Conservation (phyloP, 2,797 vertebrate species). For the Chaetophractus vellerosus region DNA sequence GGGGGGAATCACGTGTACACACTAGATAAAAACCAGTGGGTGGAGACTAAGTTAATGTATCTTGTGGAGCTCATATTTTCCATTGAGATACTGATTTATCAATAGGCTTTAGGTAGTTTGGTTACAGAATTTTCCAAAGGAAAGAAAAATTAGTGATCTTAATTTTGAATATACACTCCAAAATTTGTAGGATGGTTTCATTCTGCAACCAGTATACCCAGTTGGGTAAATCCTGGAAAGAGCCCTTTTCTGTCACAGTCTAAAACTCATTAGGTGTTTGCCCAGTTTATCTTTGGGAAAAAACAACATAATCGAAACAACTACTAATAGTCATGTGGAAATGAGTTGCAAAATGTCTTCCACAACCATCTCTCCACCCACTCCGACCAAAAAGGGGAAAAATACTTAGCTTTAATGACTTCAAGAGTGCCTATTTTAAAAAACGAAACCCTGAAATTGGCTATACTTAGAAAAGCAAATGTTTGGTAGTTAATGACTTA, state of each 20-base stretch:
- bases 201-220: background rate
- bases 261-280: background rate
- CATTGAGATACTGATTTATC: background rate
- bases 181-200: conserved; percentile 7
- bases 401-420: background rate
- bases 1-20: background rate
- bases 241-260: background rate
- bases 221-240: background rate
- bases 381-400: too few relatives aligned
- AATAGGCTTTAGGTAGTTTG: background rate
- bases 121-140: conserved; percentile 15
- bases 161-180: background rate
- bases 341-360: background rate
- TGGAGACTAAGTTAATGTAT: background rate
- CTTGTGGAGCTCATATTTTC: background rate
- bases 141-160: conserved; percentile 11
- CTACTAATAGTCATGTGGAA: conserved; percentile 31
- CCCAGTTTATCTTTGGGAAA: conserved; percentile 29
- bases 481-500: background rate
- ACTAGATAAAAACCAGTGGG: background rate
- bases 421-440: background rate
- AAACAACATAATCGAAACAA: background rate
- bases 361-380: background rate
- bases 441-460: background rate
- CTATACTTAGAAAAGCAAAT: conserved; percentile 7